phyloP scores from a whole-genome alignment of 2,113 vertebrate species.

The Caretta caretta region DNA sequence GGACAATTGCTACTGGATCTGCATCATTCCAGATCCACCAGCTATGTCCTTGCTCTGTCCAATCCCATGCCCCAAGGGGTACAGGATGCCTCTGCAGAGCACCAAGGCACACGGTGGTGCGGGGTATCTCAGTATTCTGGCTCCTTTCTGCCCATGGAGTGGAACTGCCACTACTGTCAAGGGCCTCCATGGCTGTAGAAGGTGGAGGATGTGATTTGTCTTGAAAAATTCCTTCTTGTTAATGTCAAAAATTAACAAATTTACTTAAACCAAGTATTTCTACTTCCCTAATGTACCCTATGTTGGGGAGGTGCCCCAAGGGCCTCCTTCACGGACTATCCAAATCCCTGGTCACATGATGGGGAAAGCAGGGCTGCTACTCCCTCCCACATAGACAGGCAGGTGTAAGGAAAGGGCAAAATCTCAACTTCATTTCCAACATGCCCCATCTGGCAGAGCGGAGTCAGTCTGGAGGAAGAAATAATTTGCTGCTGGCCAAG shows the following conservation, averaged over 20 bases:
- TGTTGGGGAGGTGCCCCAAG: no score
- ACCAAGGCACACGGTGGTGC: background rate
- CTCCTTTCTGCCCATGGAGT: background rate
- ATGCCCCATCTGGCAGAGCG: background rate
- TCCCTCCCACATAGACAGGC: background rate
- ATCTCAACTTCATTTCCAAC: background rate
- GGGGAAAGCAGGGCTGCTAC: background rate
- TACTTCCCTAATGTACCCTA: background rate
- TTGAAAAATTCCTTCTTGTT: background rate
- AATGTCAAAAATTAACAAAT: background rate
- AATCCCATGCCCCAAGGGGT: background rate
- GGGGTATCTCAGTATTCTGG: background rate
- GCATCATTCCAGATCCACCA: background rate
- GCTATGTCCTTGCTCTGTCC: background rate
- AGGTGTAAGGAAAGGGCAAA: background rate
- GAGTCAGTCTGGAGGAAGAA: background rate
- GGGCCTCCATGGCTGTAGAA: accelerated
- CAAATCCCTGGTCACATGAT: background rate
- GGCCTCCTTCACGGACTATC: no score
- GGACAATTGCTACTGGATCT: background rate
- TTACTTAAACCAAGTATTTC: background rate
- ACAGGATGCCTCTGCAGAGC: background rate
- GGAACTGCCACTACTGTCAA: background rate
- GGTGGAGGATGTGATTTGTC: background rate
- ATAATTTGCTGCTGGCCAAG: background rate